Evolutionary conservation across 2,113 vertebrate species (phyloP), one percentile per base, ranked within the genome.

Genomic region (Phrynocephalus versicolor): DNA sequence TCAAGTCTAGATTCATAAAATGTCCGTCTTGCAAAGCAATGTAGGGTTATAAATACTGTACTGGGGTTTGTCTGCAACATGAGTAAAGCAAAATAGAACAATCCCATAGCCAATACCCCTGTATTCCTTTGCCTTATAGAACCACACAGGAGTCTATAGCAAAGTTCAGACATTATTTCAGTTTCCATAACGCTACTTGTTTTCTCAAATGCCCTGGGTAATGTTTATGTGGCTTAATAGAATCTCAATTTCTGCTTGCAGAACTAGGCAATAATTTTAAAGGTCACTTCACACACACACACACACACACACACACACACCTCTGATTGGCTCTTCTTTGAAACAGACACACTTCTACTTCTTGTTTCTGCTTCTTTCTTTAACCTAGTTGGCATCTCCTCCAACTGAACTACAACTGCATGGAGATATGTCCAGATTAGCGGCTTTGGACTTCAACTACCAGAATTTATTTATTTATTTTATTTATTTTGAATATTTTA

Each of bases 1-100:
- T 84, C 65, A 78, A 51, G 4, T 81, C 76, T 71, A 73, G 85
- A 89, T 12, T 75, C 45, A 51, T 10, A 51, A 51, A 51, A 51
- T 6, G 10, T 10, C 45, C 10, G 5, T 51, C 45, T 51, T 51
- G 64, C 79, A 37, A 45, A 77, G 41, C n/a, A 1, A 39, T 73
- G 25, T 9, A 82, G 33, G 64, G 27, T 69, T 18, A 55, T 27
- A 70, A 74, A 45, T 0, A 19, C 5, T 35, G 16, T 10, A 65
- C 25, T 30, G 7, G 30, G 27, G 60, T 64, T 64, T 67, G 23
- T 67, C 64, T 67, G 64, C 64, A 67, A n/a, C 27, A 30, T 10
- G 30, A n/a, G 64, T 30, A 67, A 1, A 67, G 25, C 25, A 67
- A 67, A 27, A 12, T 3, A 30, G 6, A 2, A 30, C 30, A 30